Percentiles rank a stretch among this genome's conserved stretches.
Evolutionary conservation across 2,888 invertebrate genomes (phyloP).

Genomic region (Acrobasis suavella): DNA sequence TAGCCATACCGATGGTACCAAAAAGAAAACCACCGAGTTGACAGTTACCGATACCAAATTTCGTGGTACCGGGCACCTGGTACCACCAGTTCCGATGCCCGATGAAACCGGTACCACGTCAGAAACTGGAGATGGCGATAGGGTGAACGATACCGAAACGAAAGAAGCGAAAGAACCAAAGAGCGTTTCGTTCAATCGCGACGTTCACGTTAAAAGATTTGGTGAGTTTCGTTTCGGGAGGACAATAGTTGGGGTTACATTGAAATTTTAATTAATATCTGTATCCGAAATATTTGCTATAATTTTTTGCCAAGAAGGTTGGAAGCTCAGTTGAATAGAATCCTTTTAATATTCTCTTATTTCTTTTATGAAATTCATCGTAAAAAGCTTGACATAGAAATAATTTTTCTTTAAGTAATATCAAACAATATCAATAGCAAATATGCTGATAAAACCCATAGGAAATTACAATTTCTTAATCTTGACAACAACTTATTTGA

Average conservation of each 20-base stretch:
- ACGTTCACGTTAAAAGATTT: conserved; percentile 95
- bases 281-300: conserved; percentile 3
- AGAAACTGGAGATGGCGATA: conserved; percentile 69
- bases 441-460: too few relatives aligned
- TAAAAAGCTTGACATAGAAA: too few relatives aligned
- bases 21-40: conserved; percentile 57
- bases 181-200: conserved; percentile 94
- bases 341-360: too few relatives aligned
- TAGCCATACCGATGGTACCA: conserved; percentile 68
- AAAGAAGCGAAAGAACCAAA: conserved; percentile 76
- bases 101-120: conserved; percentile 69
- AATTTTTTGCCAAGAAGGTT: not conserved
- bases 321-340: too few relatives aligned
- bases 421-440: too few relatives aligned
- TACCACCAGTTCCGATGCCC: conserved; percentile 73
- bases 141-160: conserved; percentile 60
- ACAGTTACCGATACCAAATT: conserved; percentile 47
- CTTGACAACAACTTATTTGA: too few relatives aligned
- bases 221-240: conserved; percentile 82
- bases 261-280: not conserved
- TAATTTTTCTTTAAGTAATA: too few relatives aligned
- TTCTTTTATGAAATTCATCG: too few relatives aligned
- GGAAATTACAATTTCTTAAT: too few relatives aligned
- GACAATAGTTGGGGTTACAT: conserved; percentile 16
- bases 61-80: conserved; percentile 61